Evolutionary conservation across 2,113 vertebrate species (phyloP).

Genomic region (Rallus limicola): DNA sequence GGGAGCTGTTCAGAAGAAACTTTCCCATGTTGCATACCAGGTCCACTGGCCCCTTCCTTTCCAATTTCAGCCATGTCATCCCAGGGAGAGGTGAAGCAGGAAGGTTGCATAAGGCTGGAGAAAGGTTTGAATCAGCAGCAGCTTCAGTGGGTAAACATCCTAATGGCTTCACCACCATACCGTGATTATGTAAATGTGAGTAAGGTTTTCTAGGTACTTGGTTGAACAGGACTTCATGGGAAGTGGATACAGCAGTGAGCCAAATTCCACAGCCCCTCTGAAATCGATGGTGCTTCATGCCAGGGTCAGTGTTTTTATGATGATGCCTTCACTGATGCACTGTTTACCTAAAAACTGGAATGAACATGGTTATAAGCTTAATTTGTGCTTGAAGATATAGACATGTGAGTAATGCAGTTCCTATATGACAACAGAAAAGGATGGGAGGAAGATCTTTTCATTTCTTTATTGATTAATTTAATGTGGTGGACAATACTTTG

Average conservation of each 20-base stretch:
- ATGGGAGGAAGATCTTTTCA: background rate
- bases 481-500: background rate
- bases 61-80: rapidly evolving
- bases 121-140: background rate
- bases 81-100: background rate
- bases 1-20: background rate
- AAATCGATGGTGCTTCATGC: conserved; percentile 13
- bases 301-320: conserved; percentile 21
- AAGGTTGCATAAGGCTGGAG: background rate
- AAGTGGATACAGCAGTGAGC: background rate
- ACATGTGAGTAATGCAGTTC: background rate
- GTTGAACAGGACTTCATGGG: background rate
- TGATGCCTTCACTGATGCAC: background rate
- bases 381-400: background rate
- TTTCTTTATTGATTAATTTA: conserved; percentile 37
- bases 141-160: background rate
- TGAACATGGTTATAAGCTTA: background rate
- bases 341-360: background rate
- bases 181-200: rapidly evolving
- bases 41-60: background rate
- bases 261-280: background rate
- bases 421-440: conserved; percentile 8
- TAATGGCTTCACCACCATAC: background rate
- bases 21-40: rapidly evolving
- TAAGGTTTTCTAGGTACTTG: background rate